Evolutionary conservation across 1,140 invertebrate genomes (phyloP).

Genomic region (Mya arenaria): DNA sequence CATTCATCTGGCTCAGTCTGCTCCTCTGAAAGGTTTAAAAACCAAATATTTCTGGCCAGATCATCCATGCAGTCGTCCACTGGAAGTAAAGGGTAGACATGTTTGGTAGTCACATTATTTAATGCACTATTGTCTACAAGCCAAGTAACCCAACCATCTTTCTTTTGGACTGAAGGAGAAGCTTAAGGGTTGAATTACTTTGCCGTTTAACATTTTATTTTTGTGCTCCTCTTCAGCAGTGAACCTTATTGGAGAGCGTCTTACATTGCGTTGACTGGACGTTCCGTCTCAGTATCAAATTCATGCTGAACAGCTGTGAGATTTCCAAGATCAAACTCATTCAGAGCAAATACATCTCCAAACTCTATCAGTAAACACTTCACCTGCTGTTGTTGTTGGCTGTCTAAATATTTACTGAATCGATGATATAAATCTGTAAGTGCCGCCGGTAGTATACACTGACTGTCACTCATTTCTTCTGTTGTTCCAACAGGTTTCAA

Average conservation of each 20-base stretch:
- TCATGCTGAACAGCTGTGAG: background rate
- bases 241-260: background rate
- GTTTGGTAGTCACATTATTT: constrained; percentile 5
- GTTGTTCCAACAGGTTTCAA: background rate
- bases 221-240: background rate
- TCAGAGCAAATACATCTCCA: background rate
- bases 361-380: background rate
- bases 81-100: background rate
- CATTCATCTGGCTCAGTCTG: background rate
- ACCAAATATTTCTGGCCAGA: background rate
- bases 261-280: background rate
- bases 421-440: background rate
- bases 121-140: constrained; percentile 30
- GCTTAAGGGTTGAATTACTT: constrained; percentile 25
- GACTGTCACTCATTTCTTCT: background rate
- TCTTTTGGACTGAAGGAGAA: constrained; percentile 10
- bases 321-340: background rate
- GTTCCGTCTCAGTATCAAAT: background rate
- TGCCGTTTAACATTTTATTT: background rate
- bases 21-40: background rate
- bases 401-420: background rate
- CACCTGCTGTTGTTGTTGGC: background rate
- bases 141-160: constrained; percentile 20
- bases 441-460: background rate
- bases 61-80: background rate